Percentiles rank a stretch among this genome's conserved stretches.
These are phyloP conservation scores for Zootermopsis nevadensis DNA, from an alignment of 2,888 invertebrate species.

Conservation along the genomic window DNA sequence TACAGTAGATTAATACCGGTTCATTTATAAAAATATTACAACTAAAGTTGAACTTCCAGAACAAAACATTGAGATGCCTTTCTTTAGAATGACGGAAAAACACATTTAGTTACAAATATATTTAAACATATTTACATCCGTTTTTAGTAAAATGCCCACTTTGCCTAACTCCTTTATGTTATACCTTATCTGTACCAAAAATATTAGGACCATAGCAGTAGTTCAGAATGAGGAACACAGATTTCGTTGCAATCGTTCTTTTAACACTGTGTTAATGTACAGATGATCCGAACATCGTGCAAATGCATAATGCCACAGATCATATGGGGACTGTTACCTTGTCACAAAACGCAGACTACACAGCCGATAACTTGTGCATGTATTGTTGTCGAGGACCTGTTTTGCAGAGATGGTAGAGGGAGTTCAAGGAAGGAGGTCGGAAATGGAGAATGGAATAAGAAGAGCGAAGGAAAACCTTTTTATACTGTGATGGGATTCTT, in stretches of 20 bases:
- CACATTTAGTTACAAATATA: no score
- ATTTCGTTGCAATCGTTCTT: not conserved
- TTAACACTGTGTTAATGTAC: not conserved
- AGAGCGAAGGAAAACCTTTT: slow-evolving; percentile 20
- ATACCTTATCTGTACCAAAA: no score
- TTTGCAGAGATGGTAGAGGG: slow-evolving; percentile 1
- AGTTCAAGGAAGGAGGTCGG: slow-evolving; percentile 1
- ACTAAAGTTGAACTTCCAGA: no score
- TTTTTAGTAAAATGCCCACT: no score
- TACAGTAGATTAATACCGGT: no score
- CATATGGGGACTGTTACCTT: not conserved
- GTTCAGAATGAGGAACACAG: not conserved
- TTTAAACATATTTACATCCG: no score
- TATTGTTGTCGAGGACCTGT: not conserved
- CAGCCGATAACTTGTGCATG: not conserved
- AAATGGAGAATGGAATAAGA: slow-evolving; percentile 1
- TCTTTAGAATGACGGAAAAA: no score
- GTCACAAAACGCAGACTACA: not conserved
- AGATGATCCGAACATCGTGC: not conserved
- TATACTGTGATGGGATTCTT: slow-evolving; percentile 41
- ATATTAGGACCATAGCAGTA: not conserved
- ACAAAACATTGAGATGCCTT: no score
- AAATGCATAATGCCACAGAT: not conserved
- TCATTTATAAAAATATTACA: no score
- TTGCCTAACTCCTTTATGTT: no score